These are phyloP conservation scores for Asobara japonica DNA, from an alignment of 1,140 invertebrate genomes.

Conservation along the genomic window DNA sequence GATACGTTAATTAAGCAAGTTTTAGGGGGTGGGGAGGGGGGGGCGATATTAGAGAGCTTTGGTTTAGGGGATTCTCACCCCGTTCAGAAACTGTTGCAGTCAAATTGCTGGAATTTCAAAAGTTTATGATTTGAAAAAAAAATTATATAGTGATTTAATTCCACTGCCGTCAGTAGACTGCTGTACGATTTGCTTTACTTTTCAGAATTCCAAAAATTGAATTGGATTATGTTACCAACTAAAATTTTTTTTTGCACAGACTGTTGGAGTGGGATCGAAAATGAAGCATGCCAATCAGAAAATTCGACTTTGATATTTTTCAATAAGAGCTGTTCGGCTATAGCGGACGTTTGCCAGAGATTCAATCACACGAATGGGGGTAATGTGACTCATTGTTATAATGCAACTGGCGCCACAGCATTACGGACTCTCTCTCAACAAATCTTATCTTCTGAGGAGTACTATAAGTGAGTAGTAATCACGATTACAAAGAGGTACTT, in stretches of 20 bases:
- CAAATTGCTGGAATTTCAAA: too few relatives aligned
- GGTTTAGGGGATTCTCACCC: too few relatives aligned
- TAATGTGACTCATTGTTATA: constrained; percentile 62
- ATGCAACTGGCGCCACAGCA: constrained; percentile 42
- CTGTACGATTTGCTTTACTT: too few relatives aligned
- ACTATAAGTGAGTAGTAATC: constrained; percentile 66
- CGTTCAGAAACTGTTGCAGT: too few relatives aligned
- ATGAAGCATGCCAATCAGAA: constrained; percentile 54
- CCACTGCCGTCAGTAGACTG: too few relatives aligned
- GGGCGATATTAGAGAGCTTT: not conserved
- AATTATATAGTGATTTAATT: too few relatives aligned
- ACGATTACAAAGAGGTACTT: too few relatives aligned
- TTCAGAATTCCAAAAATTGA: too few relatives aligned
- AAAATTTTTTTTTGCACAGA: constrained; percentile 57
- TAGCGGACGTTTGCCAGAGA: constrained; percentile 63
- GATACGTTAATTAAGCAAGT: not conserved
- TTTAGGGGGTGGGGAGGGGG: not conserved
- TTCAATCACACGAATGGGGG: constrained; percentile 51
- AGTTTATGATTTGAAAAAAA: too few relatives aligned
- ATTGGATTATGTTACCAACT: too few relatives aligned
- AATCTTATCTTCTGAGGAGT: constrained; percentile 68
- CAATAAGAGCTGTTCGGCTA: constrained; percentile 63
- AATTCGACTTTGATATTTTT: constrained; percentile 63
- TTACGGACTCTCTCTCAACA: constrained; percentile 63
- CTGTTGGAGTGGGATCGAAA: constrained; percentile 68